phyloP scores from a whole-genome alignment of 2,888 invertebrate genomes.

The Drosophila neotestacea region DNA sequence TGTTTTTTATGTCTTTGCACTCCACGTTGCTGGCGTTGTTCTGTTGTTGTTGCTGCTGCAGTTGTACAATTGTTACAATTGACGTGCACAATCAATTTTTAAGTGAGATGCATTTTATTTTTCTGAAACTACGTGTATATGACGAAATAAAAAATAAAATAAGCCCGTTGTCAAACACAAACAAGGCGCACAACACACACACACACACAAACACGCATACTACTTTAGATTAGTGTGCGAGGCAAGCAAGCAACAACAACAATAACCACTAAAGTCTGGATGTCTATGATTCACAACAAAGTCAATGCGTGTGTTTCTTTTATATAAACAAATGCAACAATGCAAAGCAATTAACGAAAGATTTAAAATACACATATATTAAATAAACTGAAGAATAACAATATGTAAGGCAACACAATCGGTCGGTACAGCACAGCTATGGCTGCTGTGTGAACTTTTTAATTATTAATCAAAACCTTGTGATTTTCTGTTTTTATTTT shows the following conservation, averaged over 20 bases:
- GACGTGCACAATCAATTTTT: slow-evolving; percentile 55
- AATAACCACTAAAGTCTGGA: slow-evolving; percentile 46
- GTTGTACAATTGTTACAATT: slow-evolving; percentile 47
- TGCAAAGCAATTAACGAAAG: slow-evolving; percentile 35
- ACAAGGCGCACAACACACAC: slow-evolving; percentile 48
- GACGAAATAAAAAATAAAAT: slow-evolving; percentile 27
- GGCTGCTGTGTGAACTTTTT: slow-evolving; percentile 10
- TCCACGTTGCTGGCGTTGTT: slow-evolving; percentile 57
- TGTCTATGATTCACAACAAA: slow-evolving; percentile 55
- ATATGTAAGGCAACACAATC: slow-evolving; percentile 44
- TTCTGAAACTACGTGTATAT: slow-evolving; percentile 14
- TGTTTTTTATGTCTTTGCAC: slow-evolving; percentile 65
- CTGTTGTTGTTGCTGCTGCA: slow-evolving; percentile 49
- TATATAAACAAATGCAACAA: slow-evolving; percentile 58
- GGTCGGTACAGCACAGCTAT: slow-evolving; percentile 18
- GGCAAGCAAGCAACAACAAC: slow-evolving; percentile 47
- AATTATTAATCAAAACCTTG: slow-evolving; percentile 21
- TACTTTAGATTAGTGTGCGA: slow-evolving; percentile 72
- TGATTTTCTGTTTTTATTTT: slow-evolving; percentile 17
- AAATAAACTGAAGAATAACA: slow-evolving; percentile 52
- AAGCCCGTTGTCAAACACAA: slow-evolving; percentile 71
- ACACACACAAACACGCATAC: slow-evolving; percentile 35
- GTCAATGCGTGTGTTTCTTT: slow-evolving; percentile 57
- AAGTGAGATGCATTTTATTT: slow-evolving; percentile 35
- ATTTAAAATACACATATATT: slow-evolving; percentile 24